These are phyloP conservation scores for Ictidomys tridecemlineatus DNA, from an alignment of 2,113 vertebrate genomes.

Conservation along the genomic window DNA sequence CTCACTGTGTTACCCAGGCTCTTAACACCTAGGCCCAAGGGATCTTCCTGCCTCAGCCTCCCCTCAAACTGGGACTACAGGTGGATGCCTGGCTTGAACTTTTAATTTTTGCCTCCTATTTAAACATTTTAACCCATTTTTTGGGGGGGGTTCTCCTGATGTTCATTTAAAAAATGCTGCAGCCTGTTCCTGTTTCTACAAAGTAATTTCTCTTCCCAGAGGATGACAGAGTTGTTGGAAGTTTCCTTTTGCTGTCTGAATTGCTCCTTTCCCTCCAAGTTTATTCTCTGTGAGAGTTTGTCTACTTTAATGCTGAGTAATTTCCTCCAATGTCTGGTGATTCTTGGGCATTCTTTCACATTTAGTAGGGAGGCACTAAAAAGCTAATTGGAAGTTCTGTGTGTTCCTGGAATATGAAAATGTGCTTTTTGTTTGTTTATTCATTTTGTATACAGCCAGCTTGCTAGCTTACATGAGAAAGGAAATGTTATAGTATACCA, in stretches of 20 bases:
- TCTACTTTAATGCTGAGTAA: neutral
- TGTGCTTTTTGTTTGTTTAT: neutral
- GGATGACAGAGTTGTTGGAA: neutral
- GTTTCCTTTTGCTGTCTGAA: neutral
- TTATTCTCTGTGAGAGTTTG: neutral
- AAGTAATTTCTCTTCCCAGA: neutral
- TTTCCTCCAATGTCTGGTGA: neutral
- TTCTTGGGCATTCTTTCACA: neutral
- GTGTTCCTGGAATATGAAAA: slow-evolving; percentile 3
- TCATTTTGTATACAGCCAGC: neutral
- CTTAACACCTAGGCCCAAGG: neutral
- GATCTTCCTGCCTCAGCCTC: neutral
- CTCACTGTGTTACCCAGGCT: neutral
- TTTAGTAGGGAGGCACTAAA: neutral
- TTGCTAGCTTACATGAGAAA: neutral
- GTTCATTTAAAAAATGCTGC: neutral
- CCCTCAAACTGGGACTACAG: neutral
- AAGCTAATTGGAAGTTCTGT: neutral
- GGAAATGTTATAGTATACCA: neutral
- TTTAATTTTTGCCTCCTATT: neutral
- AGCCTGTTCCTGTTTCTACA: neutral
- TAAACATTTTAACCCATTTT: neutral
- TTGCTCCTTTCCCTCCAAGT: neutral
- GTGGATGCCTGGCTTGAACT: neutral
- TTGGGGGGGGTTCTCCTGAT: neutral